Conservation (phyloP, 64 coral and sea anemone species). For the Montipora efflorescens region DNA sequence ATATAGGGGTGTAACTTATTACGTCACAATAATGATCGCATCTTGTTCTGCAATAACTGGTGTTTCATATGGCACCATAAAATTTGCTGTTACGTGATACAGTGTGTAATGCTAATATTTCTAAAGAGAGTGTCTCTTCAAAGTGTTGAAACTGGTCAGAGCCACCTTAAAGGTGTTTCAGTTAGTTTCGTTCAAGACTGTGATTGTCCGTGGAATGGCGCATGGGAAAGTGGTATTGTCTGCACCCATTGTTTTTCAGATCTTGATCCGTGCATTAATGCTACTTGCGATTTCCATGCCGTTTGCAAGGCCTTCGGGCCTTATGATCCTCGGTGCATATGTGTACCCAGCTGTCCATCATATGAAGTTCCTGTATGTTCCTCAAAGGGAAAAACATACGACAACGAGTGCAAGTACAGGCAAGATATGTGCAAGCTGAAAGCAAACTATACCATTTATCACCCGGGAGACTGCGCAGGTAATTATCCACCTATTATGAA, state of each 20-base stretch:
- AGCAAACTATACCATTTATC: constrained; percentile 60
- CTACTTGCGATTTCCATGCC: constrained; percentile 52
- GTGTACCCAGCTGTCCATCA: constrained; percentile 46
- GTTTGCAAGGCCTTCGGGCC: constrained; percentile 70
- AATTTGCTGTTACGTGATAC: too few relatives aligned
- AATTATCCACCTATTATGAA: not conserved
- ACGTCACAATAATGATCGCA: too few relatives aligned
- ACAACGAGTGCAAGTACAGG: constrained; percentile 64
- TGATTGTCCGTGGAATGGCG: too few relatives aligned
- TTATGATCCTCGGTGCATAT: constrained; percentile 52
- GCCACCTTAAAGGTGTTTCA: too few relatives aligned
- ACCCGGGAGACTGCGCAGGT: constrained; percentile 72
- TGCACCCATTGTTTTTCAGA: not conserved
- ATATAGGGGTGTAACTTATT: too few relatives aligned
- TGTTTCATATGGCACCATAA: too few relatives aligned
- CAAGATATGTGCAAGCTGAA: constrained; percentile 60
- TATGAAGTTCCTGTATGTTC: constrained; percentile 70
- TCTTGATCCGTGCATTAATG: constrained; percentile 75
- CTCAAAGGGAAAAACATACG: constrained; percentile 65
- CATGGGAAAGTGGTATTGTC: too few relatives aligned
- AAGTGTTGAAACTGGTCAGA: too few relatives aligned
- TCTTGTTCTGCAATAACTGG: too few relatives aligned
- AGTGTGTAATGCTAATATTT: too few relatives aligned
- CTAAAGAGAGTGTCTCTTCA: too few relatives aligned
- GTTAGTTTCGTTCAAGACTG: too few relatives aligned